Base-by-base conservation (phyloP, 1,140 invertebrate species). In the Andrena cerasifolii region DNA sequence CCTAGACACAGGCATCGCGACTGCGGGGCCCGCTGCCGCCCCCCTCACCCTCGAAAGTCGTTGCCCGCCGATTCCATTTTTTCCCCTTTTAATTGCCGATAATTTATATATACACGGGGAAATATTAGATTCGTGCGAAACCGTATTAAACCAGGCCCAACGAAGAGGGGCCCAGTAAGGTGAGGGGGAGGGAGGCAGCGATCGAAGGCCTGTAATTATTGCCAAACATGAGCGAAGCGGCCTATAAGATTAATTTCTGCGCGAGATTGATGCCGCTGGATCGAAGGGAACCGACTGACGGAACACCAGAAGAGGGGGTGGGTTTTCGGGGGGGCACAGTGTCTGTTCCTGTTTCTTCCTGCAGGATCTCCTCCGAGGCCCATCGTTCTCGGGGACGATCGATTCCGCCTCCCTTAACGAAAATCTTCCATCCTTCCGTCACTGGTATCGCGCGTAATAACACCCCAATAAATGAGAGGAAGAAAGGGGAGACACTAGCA, bases 101-200 rank as follows among this genome's bases (percentile, higher is more conserved):
- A 91, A 92, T 92, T 92, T 92, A 89, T 91, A 88, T 84, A 85
- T 83, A 81, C 85, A 87, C 78, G 83, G 89, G 76, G 90, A 92
- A 92, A 92, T 91, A 92, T 91, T 92, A 91, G 90, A 91, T 91
- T 92, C 91, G 91, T 91, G 91, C 91, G 91, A 92, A 92, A 92
- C 86, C 85, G 89, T 92, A 92, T 92, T 91, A 92, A 92, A 89
- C 80, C 72, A 56, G 31, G 81, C 77, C 51, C 78, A 53, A 16
- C 36, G 33, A 53, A 24, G 24, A 36, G 24, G 45, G 51, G 49
- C 43, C 26, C 2, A 21, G 18, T n/a, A 26, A 8, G 45, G 45
- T 31, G 40, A 28, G 62, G 40, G 8, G 59, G 28, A 24, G 1
- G 8, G 36, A n/a, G 3, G 43, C 43, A 21, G 18, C 26, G 49